Percentiles rank a stretch among this genome's conserved stretches.
Conservation (phyloP, 1,140 invertebrate genomes). For the Cotesia vestalis region DNA sequence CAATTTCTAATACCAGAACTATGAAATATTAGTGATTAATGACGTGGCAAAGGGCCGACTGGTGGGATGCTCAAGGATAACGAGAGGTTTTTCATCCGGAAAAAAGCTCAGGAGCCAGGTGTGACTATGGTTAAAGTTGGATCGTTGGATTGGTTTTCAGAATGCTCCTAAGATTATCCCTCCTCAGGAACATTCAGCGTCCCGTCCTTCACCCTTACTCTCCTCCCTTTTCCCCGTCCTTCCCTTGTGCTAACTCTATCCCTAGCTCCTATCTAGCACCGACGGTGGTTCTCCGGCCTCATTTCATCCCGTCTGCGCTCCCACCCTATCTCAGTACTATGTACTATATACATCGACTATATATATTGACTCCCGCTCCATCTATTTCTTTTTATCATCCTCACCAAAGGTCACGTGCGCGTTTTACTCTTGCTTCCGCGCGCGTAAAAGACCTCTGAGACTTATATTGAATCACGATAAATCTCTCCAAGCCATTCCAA, state of each 20-base stretch:
- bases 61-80: constrained; percentile 17
- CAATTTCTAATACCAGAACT: too few relatives aligned
- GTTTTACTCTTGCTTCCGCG: constrained; percentile 27
- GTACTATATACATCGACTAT: neutral
- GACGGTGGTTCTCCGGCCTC: neutral
- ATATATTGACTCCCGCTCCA: constrained; percentile 14
- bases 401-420: constrained; percentile 28
- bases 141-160: constrained; percentile 21
- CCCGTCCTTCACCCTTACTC: neutral
- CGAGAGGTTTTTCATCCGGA: constrained; percentile 28
- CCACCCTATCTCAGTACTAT: neutral
- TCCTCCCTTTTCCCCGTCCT: constrained; percentile 31
- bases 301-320: constrained; percentile 1
- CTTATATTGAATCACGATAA: constrained; percentile 33
- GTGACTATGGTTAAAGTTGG: constrained; percentile 3
- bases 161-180: constrained; percentile 35
- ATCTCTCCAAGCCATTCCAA: constrained; percentile 27
- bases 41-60: constrained; percentile 15
- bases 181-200: neutral
- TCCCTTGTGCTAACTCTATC: neutral
- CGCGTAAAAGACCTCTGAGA: constrained; percentile 24
- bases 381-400: constrained; percentile 24
- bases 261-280: neutral
- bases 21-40: constrained; percentile 28
- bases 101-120: constrained; percentile 34